These are phyloP conservation scores for Phainopepla nitens DNA, from an alignment of 2,113 vertebrate species.

Conservation along the genomic window DNA sequence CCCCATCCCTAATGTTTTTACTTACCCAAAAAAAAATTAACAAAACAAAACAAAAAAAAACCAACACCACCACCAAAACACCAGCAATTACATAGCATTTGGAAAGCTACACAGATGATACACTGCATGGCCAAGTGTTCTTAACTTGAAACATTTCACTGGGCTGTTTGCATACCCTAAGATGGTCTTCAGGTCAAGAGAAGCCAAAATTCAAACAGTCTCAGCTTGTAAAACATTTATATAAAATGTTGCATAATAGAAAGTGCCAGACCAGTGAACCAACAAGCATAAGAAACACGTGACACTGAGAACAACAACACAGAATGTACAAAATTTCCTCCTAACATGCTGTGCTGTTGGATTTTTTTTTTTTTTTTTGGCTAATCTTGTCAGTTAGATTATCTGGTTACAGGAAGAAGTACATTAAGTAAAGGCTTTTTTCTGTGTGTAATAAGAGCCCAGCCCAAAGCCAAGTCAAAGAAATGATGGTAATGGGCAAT, in stretches of 20 bases:
- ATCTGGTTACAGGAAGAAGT: background rate
- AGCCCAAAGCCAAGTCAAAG: background rate
- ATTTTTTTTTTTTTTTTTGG: background rate
- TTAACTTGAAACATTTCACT: background rate
- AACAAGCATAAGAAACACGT: background rate
- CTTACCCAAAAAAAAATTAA: background rate
- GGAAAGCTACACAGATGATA: background rate
- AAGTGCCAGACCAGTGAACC: background rate
- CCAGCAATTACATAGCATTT: background rate
- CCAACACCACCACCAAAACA: background rate
- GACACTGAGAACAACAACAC: background rate
- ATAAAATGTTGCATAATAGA: background rate
- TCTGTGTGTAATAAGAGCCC: background rate
- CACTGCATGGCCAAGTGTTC: background rate
- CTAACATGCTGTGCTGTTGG: background rate
- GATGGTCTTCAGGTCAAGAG: background rate
- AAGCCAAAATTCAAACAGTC: background rate
- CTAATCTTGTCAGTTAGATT: background rate
- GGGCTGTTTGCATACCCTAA: background rate
- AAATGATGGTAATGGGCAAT: background rate
- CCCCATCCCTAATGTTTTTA: background rate
- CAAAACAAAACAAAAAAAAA: background rate
- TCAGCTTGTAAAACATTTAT: background rate
- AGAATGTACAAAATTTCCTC: background rate
- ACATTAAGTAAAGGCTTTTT: background rate